Base-by-base conservation (phyloP, 2,113 vertebrate genomes). In the Sula dactylatra region DNA sequence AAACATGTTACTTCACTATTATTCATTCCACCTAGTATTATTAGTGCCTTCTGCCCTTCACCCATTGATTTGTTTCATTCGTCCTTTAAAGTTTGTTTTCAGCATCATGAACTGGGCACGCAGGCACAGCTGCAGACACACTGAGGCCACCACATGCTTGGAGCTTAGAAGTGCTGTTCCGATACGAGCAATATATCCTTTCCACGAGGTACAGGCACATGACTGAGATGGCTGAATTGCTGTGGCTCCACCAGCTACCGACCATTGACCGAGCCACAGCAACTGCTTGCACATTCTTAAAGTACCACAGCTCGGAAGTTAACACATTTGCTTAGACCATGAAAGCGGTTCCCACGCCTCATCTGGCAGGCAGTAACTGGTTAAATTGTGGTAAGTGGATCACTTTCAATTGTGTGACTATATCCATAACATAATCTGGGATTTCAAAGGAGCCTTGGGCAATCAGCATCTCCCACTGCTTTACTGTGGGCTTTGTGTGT, bases 401-500 rank as follows among this genome's bases (percentile, higher is more conserved):
- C 92, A 77, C 92, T 97, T 95, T 95, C 92, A 92, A 49, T 95
- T 95, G 79, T 95, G 70, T 88, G 87, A 58, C 96, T 95, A 66
- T 94, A 95, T 80, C 94, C 90, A 88, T 90, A 94, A 90, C 93
- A 90, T 64, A 95, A 82, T 86, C 89, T 94, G 95, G 87, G 91
- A 93, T 96, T 97, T 97, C 93, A 90, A 87, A 93, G 88, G 72
- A 87, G 94, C 91, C 86, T 71, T 83, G 93, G 84, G 89, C 96
- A 91, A 94, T 86, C 88, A 83, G 50, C 45, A 44, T 94, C 91
- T 96, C 91, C 89, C 94, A 90, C 49, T 44, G 81, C 82, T 95
- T 85, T 91, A 70, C 91, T 66, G 67, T 77, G 71, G 89, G 71
- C 64, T 95, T 96, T 95, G 81, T 14, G 1, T 77, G 83, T 78